Percentiles rank a stretch among this genome's conserved stretches.
These are phyloP conservation scores for Heliocidaris tuberculata DNA, from an alignment of 35 echinoderm and acorn worm species.

Conservation along the genomic window DNA sequence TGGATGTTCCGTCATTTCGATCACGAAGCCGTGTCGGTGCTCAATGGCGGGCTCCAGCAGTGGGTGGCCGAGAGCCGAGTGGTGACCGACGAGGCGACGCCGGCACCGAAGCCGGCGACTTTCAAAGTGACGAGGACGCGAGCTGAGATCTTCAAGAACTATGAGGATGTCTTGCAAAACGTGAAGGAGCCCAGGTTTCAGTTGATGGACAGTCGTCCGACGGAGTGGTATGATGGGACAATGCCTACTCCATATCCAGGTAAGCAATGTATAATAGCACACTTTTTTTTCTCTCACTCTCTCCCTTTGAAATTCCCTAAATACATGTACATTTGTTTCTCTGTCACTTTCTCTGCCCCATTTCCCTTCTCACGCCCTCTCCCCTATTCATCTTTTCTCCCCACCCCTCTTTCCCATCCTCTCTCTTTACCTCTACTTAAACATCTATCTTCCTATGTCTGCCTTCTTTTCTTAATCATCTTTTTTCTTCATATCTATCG, in stretches of 20 bases:
- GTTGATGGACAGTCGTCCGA: slow-evolving; percentile 40
- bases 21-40: slow-evolving; percentile 71
- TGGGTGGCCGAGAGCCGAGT: slow-evolving; percentile 71
- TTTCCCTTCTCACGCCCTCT: too few relatives aligned
- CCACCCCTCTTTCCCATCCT: too few relatives aligned
- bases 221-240: slow-evolving; percentile 40
- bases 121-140: not conserved
- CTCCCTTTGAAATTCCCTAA: too few relatives aligned
- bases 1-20: slow-evolving; percentile 90
- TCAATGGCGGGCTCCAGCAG: slow-evolving; percentile 83
- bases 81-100: slow-evolving; percentile 46
- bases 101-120: not conserved
- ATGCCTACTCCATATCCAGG: slow-evolving; percentile 31
- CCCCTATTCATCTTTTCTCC: too few relatives aligned
- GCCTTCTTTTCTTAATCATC: too few relatives aligned
- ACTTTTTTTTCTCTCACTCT: too few relatives aligned
- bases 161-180: slow-evolving; percentile 30
- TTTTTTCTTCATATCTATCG: too few relatives aligned
- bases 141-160: not conserved
- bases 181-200: not conserved
- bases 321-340: too few relatives aligned
- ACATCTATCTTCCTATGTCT: too few relatives aligned
- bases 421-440: too few relatives aligned
- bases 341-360: too few relatives aligned
- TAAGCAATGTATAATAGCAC: not conserved